Evolutionary conservation across 2,113 vertebrate genomes (phyloP).

Genomic region (Eulemur macaco): DNA sequence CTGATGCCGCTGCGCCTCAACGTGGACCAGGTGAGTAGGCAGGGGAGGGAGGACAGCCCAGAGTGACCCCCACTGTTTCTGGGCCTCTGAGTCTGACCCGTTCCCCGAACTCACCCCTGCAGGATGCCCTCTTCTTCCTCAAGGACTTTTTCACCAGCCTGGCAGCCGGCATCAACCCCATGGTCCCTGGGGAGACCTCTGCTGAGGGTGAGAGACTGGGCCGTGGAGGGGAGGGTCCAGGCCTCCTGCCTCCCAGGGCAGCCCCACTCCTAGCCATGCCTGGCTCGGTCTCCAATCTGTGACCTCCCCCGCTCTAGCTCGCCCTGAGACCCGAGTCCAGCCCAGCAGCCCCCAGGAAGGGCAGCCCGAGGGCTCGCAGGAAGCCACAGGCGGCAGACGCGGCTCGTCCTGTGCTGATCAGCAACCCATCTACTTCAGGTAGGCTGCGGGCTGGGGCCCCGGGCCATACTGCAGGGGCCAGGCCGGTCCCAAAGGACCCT

Average conservation of each 20-base stretch:
- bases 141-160: constrained; percentile 94
- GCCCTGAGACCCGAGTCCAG: neutral
- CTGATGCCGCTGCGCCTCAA: constrained; percentile 93
- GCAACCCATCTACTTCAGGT: constrained; percentile 96
- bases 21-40: constrained; percentile 88
- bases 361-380: constrained; percentile 81
- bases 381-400: constrained; percentile 86
- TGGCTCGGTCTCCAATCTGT: neutral
- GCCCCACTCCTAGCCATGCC: neutral
- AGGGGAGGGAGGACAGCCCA: fast-evolving
- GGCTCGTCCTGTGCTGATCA: constrained; percentile 88
- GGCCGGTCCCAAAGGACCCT: neutral
- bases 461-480: neutral
- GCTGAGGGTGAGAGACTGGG: constrained; percentile 85
- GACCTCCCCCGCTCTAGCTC: neutral
- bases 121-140: constrained; percentile 95
- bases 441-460: fast-evolving
- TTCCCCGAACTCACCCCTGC: neutral
- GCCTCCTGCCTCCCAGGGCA: neutral
- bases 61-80: fast-evolving
- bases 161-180: constrained; percentile 88
- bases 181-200: constrained; percentile 87
- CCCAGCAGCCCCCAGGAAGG: constrained; percentile 59
- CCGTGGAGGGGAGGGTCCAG: fast-evolving
- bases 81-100: neutral